A percentile compares a stretch with the other conserved stretches of the same genome.
These are phyloP conservation scores for Chromobotia macracanthus DNA, from an alignment of 2,797 vertebrate species.

Conservation along the genomic window DNA sequence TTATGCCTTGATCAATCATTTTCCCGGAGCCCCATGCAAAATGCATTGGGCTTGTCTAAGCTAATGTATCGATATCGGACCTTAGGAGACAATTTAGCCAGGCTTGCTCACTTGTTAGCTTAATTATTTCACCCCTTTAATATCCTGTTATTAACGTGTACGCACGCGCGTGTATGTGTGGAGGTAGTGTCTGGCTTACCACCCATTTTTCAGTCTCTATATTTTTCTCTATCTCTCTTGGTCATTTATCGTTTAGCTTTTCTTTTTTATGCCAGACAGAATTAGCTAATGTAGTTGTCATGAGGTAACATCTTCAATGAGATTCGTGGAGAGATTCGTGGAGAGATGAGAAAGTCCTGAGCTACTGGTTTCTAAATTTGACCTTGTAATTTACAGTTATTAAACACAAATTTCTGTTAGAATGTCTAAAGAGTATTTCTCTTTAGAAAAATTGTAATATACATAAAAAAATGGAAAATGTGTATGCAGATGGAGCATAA, in stretches of 20 bases:
- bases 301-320: not conserved
- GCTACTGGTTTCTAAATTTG: no score
- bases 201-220: constrained; percentile 6
- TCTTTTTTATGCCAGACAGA: constrained; percentile 8
- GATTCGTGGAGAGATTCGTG: no score
- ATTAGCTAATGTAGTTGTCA: not conserved
- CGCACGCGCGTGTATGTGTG: not conserved
- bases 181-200: not conserved
- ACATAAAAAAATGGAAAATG: not conserved
- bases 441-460: not conserved
- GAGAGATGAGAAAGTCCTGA: not conserved
- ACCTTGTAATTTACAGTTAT: no score
- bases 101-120: constrained; percentile 59
- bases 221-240: constrained; percentile 17
- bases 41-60: constrained; percentile 79
- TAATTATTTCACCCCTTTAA: constrained; percentile 64
- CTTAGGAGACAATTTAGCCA: constrained; percentile 69
- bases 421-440: not conserved
- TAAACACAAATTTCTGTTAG: no score
- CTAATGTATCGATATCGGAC: constrained; percentile 79
- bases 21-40: constrained; percentile 73
- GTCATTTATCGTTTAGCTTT: constrained; percentile 5
- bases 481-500: not conserved
- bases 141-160: constrained; percentile 58
- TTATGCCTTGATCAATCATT: constrained; percentile 73